Evolutionary conservation across 2,113 vertebrate species (phyloP).

Genomic region (Neolamprologus sp.): DNA sequence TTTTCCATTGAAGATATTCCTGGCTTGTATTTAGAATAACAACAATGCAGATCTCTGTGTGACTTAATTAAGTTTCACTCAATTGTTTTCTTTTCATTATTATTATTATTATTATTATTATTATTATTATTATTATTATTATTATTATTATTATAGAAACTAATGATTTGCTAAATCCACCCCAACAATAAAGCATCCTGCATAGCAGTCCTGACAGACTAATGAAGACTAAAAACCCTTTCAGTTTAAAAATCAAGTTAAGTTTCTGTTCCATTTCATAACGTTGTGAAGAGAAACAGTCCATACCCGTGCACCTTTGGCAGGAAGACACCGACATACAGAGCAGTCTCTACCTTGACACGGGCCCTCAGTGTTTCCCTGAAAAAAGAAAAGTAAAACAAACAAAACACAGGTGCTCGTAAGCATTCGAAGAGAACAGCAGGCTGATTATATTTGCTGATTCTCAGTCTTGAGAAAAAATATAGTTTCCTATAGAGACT

Average conservation of each 20-base stretch:
- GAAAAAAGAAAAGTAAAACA: neutral
- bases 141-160: neutral
- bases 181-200: neutral
- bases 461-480: neutral
- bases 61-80: neutral
- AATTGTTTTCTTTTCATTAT: neutral
- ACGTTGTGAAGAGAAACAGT: neutral
- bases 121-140: neutral
- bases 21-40: neutral
- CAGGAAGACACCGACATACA: constrained; percentile 35
- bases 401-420: neutral
- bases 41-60: neutral
- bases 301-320: constrained; percentile 53
- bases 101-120: fast-evolving
- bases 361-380: constrained; percentile 15
- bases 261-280: neutral
- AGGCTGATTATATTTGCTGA: neutral
- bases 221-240: neutral
- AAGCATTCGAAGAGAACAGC: neutral
- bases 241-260: neutral
- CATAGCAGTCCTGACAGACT: neutral
- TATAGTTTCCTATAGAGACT: neutral
- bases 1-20: neutral
- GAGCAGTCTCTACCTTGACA: constrained; percentile 52
- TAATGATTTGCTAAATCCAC: neutral